Base-by-base conservation (phyloP, 2,797 vertebrate species). In the Phalloptychus januarius region DNA sequence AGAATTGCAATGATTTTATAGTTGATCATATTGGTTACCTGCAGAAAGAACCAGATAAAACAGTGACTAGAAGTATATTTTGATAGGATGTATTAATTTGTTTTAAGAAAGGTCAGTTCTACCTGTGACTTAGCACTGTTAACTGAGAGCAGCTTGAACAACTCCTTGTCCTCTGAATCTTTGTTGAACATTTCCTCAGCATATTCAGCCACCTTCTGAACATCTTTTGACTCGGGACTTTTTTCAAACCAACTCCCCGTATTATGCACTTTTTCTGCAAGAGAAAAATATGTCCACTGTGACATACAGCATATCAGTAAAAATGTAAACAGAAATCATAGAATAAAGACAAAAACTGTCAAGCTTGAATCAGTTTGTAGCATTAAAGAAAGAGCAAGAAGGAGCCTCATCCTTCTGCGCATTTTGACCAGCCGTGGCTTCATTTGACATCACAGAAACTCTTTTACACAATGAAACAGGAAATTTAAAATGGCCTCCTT, bases 21-120 rank as follows among this genome's bases (percentile, higher is more conserved):
- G 85, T 91, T 78, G 74, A 94, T 84, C 75, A 33, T 10, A 61
- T 71, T 89, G 71, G 93, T 94, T 56, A 92, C 89, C 94, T 95
- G 25, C 42, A 18, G 4, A 80, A 1, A 78, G 1, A 4, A 81
- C 11, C 3, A 38, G 4, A 76, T 15, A 2, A 58, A 7, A 25
- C 46, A n/a, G 23, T 40, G 1, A n/a, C 52, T 74, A 50, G 13
- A 74, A 38, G 20, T 46, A 20, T 7, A 6, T 48, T 20, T 48
- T 2, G 38, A 31, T 5, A 1, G 10, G 0, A 15, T 56, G 5
- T 13, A 40, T 65, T 31, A n/a, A 13, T 2, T 11, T 76, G 28
- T 80, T 23, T 71, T 48, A 25, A 20, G 20, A 44, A n/a, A n/a
- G 5, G 5, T 23, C 38, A 67, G 7, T 67, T 78, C 36, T 20